Evolutionary conservation across 2,888 invertebrate genomes (phyloP).

Genomic region (Polia nebulosa): DNA sequence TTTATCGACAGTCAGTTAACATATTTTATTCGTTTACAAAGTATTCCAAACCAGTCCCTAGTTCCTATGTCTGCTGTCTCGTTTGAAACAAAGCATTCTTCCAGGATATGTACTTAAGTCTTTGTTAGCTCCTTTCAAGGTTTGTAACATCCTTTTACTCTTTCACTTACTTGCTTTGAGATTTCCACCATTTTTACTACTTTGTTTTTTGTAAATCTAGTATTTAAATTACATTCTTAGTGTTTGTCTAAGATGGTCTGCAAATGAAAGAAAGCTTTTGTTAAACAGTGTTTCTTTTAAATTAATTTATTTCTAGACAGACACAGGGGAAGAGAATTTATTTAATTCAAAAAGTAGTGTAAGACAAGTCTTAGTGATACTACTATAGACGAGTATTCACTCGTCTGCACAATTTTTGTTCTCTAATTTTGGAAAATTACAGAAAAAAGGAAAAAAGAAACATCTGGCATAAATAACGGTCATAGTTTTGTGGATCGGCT

Average conservation of each 20-base stretch:
- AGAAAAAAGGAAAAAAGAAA: no score
- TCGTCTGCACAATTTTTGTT: no score
- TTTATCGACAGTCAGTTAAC: no score
- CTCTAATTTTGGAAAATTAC: no score
- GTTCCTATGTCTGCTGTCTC: slow-evolving; percentile 9
- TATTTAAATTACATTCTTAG: slow-evolving; percentile 58
- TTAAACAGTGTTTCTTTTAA: slow-evolving; percentile 23
- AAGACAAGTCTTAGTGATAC: neutral
- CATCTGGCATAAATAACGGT: no score
- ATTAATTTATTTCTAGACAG: slow-evolving; percentile 39
- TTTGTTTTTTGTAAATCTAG: slow-evolving; percentile 25
- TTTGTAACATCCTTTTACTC: slow-evolving; percentile 48
- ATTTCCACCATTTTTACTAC: slow-evolving; percentile 13
- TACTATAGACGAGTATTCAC: no score
- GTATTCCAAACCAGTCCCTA: slow-evolving; percentile 8
- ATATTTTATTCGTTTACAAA: neutral
- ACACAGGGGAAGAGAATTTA: slow-evolving; percentile 5
- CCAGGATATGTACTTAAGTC: slow-evolving; percentile 34
- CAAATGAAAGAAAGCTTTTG: slow-evolving; percentile 40
- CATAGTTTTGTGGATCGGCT: no score
- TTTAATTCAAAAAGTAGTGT: slow-evolving; percentile 4
- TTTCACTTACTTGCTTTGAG: slow-evolving; percentile 28
- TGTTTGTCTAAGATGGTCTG: slow-evolving; percentile 39
- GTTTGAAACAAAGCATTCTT: slow-evolving; percentile 34
- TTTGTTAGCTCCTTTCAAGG: slow-evolving; percentile 41